Conservation (phyloP, 2,888 invertebrate genomes). For the Limnephilus lunatus region DNA sequence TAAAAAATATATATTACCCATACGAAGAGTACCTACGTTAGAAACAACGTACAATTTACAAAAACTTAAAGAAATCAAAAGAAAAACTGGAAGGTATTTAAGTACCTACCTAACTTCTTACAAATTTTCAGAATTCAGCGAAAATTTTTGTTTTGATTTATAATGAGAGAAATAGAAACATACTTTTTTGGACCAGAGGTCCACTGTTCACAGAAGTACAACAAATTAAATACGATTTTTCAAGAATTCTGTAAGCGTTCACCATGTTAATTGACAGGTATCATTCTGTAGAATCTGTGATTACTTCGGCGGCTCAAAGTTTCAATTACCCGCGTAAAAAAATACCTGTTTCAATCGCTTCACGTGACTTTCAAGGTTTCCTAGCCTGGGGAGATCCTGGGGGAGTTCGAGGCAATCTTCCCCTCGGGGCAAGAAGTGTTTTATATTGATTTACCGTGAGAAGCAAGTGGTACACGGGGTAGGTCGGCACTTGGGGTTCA, state of each 20-base stretch:
- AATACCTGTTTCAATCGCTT: not conserved
- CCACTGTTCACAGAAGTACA: no score
- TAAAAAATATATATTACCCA: no score
- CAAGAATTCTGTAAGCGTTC: not conserved
- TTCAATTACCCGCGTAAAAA: not conserved
- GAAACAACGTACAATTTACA: no score
- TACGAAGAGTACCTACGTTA: no score
- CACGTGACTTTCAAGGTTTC: not conserved
- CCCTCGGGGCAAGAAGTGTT: conserved; percentile 13
- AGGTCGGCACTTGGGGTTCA: not conserved
- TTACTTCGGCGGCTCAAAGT: not conserved
- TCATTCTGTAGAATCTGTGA: not conserved
- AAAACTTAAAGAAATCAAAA: no score
- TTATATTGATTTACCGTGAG: conserved; percentile 27
- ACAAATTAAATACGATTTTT: not conserved
- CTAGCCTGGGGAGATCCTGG: not conserved
- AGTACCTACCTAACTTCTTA: no score
- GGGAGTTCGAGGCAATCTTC: not conserved
- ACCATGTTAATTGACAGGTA: not conserved
- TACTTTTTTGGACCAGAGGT: no score
- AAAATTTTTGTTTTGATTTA: no score
- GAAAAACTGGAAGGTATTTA: no score
- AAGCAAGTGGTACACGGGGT: not conserved
- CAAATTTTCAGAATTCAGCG: no score
- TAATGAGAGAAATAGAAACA: no score